A percentile compares a stretch with the other conserved stretches of the same genome.
phyloP scores from a whole-genome alignment of 1,140 invertebrate genomes.

The Danaus melanippus region DNA sequence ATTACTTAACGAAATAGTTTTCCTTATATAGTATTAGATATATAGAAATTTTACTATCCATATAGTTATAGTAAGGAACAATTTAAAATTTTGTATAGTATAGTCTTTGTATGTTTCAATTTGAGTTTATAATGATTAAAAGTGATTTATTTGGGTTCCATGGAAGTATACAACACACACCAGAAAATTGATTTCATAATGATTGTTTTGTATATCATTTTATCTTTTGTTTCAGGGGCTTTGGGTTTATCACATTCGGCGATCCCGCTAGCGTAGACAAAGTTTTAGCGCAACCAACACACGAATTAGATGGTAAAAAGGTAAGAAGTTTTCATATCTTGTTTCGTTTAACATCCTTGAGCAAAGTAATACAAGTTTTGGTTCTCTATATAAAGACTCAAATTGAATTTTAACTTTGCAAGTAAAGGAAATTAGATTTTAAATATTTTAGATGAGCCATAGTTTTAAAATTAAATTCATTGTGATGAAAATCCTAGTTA shows the following conservation, averaged over 20 bases:
- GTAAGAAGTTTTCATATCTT: slow-evolving; percentile 71
- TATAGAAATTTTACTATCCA: background rate
- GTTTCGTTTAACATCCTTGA: slow-evolving; percentile 23
- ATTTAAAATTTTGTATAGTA: too few relatives aligned
- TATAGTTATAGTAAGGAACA: too few relatives aligned
- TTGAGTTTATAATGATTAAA: too few relatives aligned
- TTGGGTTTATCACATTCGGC: slow-evolving; percentile 97
- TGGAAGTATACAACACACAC: too few relatives aligned
- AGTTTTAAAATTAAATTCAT: too few relatives aligned
- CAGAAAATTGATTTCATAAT: too few relatives aligned
- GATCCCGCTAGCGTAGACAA: slow-evolving; percentile 95
- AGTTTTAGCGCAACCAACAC: slow-evolving; percentile 93
- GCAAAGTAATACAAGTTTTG: slow-evolving; percentile 21
- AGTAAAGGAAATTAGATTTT: too few relatives aligned
- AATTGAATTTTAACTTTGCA: too few relatives aligned
- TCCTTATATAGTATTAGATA: slow-evolving; percentile 4
- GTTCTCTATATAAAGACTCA: background rate
- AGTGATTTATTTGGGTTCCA: too few relatives aligned
- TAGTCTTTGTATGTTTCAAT: background rate
- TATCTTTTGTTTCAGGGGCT: slow-evolving; percentile 88
- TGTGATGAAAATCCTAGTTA: too few relatives aligned
- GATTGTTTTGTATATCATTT: slow-evolving; percentile 1
- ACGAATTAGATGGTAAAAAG: slow-evolving; percentile 97
- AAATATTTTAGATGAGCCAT: too few relatives aligned
- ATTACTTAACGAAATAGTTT: slow-evolving; percentile 12